Evolutionary conservation across 2,113 vertebrate species (phyloP).

Genomic region (Ceyx margarethae): DNA sequence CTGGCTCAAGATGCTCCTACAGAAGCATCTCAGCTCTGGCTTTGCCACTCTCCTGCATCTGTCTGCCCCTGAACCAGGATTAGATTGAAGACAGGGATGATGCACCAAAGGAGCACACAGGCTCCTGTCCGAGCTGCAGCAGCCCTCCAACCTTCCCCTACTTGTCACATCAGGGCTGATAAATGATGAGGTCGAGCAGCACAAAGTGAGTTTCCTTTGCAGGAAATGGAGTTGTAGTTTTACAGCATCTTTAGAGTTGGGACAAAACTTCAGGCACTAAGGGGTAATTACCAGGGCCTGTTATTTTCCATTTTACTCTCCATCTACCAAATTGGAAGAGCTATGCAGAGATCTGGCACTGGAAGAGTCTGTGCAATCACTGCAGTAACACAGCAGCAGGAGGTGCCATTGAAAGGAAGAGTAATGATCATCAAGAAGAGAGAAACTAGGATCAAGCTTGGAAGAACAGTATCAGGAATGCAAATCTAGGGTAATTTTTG

Average conservation of each 20-base stretch:
- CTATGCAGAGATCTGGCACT: neutral
- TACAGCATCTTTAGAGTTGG: fast-evolving
- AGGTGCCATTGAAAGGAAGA: constrained; percentile 43
- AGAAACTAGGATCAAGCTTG: constrained; percentile 23
- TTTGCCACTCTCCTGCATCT: neutral
- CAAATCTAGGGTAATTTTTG: neutral
- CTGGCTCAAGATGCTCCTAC: neutral
- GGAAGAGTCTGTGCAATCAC: neutral
- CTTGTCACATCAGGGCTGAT: fast-evolving
- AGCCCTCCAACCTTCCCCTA: fast-evolving
- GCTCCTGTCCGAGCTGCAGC: neutral
- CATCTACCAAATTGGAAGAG: constrained; percentile 54
- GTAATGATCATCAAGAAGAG: constrained; percentile 1
- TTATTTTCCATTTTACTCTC: constrained; percentile 31
- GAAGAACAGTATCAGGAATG: neutral
- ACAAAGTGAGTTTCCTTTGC: neutral
- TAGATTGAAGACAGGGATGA: neutral
- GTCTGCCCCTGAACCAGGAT: neutral
- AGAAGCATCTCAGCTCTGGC: neutral
- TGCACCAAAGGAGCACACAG: neutral
- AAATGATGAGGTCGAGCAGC: neutral
- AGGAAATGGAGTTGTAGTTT: neutral
- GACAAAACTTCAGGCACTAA: neutral
- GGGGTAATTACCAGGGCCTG: neutral
- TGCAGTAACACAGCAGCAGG: constrained; percentile 40